A percentile compares a stretch with the other conserved stretches of the same genome.
phyloP scores from a whole-genome alignment of 2,888 invertebrate species.

The Apamea crenata region DNA sequence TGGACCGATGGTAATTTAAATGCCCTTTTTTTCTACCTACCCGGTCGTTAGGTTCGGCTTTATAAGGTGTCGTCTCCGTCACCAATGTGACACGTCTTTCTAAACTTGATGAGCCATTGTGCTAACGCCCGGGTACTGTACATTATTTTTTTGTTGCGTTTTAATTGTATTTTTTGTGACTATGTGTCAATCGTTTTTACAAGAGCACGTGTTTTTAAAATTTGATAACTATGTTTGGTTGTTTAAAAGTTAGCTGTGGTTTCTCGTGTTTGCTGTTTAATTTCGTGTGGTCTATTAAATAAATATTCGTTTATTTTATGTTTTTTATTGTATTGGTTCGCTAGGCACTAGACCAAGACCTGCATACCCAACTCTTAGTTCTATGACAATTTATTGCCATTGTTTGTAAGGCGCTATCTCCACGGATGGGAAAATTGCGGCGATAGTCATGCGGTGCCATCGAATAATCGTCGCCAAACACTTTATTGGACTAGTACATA shows the following conservation, averaged over 20 bases:
- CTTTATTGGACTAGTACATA: no score
- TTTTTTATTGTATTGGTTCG: neutral
- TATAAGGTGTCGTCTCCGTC: neutral
- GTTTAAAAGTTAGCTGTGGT: neutral
- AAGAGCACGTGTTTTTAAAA: neutral
- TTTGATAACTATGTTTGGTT: neutral
- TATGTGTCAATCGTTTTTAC: neutral
- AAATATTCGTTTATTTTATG: neutral
- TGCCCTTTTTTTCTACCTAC: conserved; percentile 3
- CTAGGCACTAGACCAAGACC: neutral
- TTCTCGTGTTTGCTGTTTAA: conserved; percentile 8
- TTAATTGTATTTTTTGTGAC: neutral
- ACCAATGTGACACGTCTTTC: neutral
- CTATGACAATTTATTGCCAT: neutral
- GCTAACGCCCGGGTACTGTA: neutral
- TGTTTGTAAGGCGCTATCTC: neutral
- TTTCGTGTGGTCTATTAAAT: conserved; percentile 21
- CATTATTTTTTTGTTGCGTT: neutral
- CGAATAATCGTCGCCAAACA: no score
- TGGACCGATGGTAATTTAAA: conserved; percentile 35
- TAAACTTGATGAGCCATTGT: neutral
- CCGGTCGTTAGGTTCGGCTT: neutral
- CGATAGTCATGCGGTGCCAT: no score
- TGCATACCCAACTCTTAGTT: neutral
- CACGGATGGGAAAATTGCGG: no score